Evolutionary conservation across 1,140 invertebrate genomes (phyloP).

Genomic region (Meloidogyne exigua): DNA sequence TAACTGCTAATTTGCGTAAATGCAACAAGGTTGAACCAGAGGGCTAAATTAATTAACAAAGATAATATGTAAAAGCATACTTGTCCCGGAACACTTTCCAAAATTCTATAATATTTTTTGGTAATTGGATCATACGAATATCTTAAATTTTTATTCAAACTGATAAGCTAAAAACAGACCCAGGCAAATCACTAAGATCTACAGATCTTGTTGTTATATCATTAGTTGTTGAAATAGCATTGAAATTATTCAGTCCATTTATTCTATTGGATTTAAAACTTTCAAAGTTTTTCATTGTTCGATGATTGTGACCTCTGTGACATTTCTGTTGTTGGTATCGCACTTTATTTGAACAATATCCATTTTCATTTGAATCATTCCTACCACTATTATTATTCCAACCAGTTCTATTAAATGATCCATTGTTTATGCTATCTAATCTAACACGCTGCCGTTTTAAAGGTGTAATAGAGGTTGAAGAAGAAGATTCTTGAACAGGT

Average conservation of each 20-base stretch:
- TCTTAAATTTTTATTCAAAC: background rate
- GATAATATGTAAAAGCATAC: background rate
- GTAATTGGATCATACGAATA: conserved; percentile 15
- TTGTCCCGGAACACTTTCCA: conserved; percentile 16
- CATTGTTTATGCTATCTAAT: background rate
- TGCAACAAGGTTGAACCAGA: conserved; percentile 26
- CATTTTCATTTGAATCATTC: background rate
- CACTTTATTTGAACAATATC: background rate
- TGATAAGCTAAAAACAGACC: conserved; percentile 10
- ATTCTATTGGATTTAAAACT: background rate
- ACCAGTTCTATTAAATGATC: background rate
- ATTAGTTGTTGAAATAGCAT: background rate
- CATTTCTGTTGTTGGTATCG: background rate
- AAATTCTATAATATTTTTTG: conserved; percentile 28
- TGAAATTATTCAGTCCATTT: too few species aligned
- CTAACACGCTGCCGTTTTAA: background rate
- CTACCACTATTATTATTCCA: background rate
- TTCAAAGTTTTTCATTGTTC: background rate
- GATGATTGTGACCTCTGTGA: conserved; percentile 1
- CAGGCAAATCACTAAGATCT: conserved; percentile 32
- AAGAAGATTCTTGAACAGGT: background rate
- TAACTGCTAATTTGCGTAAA: conserved; percentile 16
- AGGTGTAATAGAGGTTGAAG: background rate
- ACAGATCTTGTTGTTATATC: background rate
- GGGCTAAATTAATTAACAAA: conserved; percentile 20